Evolutionary conservation across 2,113 vertebrate species (phyloP).

Genomic region (Glaucomys volans): DNA sequence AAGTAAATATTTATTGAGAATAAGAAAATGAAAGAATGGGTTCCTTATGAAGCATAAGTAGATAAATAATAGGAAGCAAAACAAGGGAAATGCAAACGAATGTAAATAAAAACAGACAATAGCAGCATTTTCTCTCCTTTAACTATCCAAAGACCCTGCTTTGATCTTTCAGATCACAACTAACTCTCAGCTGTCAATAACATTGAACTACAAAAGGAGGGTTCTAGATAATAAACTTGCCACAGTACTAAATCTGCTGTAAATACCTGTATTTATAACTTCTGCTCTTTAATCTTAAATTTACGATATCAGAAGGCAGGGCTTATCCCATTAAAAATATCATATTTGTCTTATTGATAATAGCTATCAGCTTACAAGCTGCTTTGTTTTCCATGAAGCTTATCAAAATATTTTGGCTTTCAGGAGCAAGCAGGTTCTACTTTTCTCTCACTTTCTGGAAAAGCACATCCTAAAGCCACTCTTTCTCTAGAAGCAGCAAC

Average conservation of each 20-base stretch:
- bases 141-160: not conserved
- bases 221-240: not conserved
- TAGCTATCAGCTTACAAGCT: not conserved
- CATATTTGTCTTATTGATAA: not conserved
- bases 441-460: not conserved
- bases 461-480: not conserved
- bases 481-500: not conserved
- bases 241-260: not conserved
- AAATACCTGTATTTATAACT: not conserved
- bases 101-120: not conserved
- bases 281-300: not conserved
- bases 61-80: not conserved
- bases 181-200: not conserved
- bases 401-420: not conserved
- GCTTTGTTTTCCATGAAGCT: not conserved
- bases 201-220: not conserved
- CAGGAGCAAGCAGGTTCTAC: not conserved
- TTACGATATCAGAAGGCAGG: not conserved
- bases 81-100: not conserved
- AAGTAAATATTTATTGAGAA: constrained; percentile 4
- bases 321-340: not conserved
- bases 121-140: not conserved
- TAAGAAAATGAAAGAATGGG: constrained; percentile 3
- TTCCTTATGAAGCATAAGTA: constrained; percentile 3
- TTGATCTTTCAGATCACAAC: not conserved